Base-by-base conservation (phyloP, 1,140 invertebrate genomes). In the Harpegnathos saltator region DNA sequence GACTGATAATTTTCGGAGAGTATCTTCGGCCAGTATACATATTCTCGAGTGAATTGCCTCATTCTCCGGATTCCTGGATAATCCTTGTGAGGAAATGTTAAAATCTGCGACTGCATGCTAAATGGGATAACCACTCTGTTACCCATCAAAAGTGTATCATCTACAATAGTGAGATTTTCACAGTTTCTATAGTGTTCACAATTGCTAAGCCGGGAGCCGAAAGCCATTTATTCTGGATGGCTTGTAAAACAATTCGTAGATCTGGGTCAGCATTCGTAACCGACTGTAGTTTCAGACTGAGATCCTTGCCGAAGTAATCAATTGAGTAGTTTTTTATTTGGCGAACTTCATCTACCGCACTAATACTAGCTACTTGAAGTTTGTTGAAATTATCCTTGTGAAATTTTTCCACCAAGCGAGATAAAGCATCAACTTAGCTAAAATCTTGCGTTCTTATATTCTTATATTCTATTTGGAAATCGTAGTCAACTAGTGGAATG, bases 401-500 rank as follows among this genome's bases (percentile, higher is more conserved):
- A 26, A 77, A 77, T 24, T 77, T 65, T 1, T 50, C 48, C 0
- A 74, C 24, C 1, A 81, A 5, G 0, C 38, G 56, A 3, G 65
- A 81, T 5, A 81, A 14, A 0, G 65, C 26, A 11, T 81, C 77
- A 9, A 65, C 77, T 61, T 58, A 26, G 0, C 26, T 44, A 14
- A 71, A 69, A 29, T 71, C 65, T 1, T 81, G 52, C 0, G 72
- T 75, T 15, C 3, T 24, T 1, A 61, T 22, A 5, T 59, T n/a
- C n/a, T n/a, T n/a, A n/a, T n/a, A 62, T 24, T 66, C 48, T 0
- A 48, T 50, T 0, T 26, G 1, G 0, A 63, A 75, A 15, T 75
- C 24, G 9, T 75, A 75, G 0, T 17, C n/a, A 1, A 75, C 7
- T 2, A 63, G 15, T 15, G 22, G 2, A 3, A 75, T 26, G 0